Evolutionary conservation across 2,113 vertebrate species (phyloP).

Genomic region (Anolis sagrei): DNA sequence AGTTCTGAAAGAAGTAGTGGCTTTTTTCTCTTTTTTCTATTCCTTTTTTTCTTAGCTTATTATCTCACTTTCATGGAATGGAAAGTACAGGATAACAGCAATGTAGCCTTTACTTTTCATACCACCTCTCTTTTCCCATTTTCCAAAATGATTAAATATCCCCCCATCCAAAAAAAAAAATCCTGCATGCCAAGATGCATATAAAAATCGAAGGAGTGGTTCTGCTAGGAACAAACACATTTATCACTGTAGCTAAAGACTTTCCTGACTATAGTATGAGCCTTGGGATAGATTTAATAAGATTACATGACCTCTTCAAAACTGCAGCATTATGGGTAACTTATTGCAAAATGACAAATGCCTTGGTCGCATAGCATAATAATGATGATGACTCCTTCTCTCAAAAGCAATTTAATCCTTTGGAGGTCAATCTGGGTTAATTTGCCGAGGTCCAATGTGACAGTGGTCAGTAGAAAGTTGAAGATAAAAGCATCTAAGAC

Average conservation of each 20-base stretch:
- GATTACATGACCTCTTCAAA: slow-evolving; percentile 60
- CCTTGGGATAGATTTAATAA: slow-evolving; percentile 62
- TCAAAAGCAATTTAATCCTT: slow-evolving; percentile 58
- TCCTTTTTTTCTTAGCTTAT: slow-evolving; percentile 44
- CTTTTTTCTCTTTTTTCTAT: background rate
- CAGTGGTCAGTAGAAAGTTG: slow-evolving; percentile 23
- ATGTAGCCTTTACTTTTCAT: background rate
- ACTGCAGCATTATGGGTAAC: slow-evolving; percentile 58
- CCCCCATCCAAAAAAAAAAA: slow-evolving; percentile 1
- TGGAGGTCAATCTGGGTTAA: slow-evolving; percentile 61
- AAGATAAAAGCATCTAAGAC: slow-evolving; percentile 41
- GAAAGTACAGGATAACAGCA: slow-evolving; percentile 26
- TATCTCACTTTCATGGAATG: slow-evolving; percentile 30
- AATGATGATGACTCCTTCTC: slow-evolving; percentile 50
- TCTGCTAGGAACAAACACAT: slow-evolving; percentile 57
- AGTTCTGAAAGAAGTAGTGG: background rate
- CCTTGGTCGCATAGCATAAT: slow-evolving; percentile 57
- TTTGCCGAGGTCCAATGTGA: slow-evolving; percentile 53
- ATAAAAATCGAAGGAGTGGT: background rate
- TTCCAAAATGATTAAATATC: slow-evolving; percentile 47
- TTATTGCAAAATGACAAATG: slow-evolving; percentile 64
- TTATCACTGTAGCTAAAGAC: slow-evolving; percentile 52
- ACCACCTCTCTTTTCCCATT: slow-evolving; percentile 34
- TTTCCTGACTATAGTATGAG: slow-evolving; percentile 23
- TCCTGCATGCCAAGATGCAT: slow-evolving; percentile 35